Evolutionary conservation across 1,140 invertebrate genomes (phyloP), one percentile per base, ranked within the genome.

Genomic region (Saxidomus purpurata): DNA sequence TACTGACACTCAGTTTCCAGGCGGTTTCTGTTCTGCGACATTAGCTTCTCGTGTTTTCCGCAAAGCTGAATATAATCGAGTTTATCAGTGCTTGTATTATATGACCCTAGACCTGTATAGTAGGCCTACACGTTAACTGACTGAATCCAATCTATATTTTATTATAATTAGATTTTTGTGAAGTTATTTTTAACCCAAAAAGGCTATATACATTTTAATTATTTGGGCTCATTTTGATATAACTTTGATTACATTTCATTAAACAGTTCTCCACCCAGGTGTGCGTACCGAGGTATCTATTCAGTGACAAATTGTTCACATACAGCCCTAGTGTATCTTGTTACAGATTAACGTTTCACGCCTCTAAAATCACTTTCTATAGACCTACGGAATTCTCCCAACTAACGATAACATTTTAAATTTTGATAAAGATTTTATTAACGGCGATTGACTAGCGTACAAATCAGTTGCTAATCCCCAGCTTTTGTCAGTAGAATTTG

Each of bases 361-460:
- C 76, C 47, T 79, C 25, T 25, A 22, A 52, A 79, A 52, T 79
- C 47, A 36, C 47, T 36, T 79, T 52, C 76, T 52, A 36, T 52
- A 17, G 47, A 15, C 76, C 28, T 52, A n/a, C 19, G 47, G 49
- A 79, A 47, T 79, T 79, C 76, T 52, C 76, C 17, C n/a, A 36
- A 79, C 43, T 49, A 25, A 79, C 47, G 76, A 52, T 79, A 79
- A 79, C 76, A 79, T 49, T 79, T 79, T 31, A 79, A 79, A 49
- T 79, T 79, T 79, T 79, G 76, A 79, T 79, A 79, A 79, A 28
- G 49, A 79, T 79, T 79, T 79, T 79, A 79, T 79, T 79, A 79
- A 47, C 28, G 31, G 28, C 11, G 47, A 52, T 52, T 55, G 43
- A 31, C 49, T 19, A 38, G 2, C 17, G 49, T 6, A 19, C 28